These are phyloP conservation scores for Halictus ligatus DNA, from an alignment of 2,888 invertebrate species.

Conservation along the genomic window DNA sequence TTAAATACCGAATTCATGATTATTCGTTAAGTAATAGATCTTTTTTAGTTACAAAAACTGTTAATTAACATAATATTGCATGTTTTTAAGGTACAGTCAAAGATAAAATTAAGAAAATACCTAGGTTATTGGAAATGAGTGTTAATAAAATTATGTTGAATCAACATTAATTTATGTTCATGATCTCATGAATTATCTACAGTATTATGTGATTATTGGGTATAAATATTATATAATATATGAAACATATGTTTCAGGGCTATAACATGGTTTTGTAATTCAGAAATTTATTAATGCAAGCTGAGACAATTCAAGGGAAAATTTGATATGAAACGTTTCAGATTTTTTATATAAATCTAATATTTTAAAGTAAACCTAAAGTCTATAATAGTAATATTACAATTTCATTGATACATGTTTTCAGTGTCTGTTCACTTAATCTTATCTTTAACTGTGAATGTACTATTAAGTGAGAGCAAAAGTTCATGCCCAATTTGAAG, in stretches of 20 bases:
- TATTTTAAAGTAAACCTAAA: background rate
- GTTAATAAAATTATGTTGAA: background rate
- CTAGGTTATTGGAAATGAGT: background rate
- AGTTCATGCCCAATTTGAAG: background rate
- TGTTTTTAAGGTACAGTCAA: background rate
- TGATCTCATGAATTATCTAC: background rate
- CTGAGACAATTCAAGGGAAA: too few relatives aligned
- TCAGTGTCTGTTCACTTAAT: background rate
- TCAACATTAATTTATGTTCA: background rate
- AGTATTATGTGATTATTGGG: background rate
- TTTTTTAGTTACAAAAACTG: background rate
- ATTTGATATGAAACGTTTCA: too few relatives aligned
- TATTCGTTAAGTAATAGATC: background rate
- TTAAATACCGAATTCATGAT: background rate
- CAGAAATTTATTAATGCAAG: too few relatives aligned
- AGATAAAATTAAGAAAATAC: background rate
- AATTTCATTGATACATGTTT: background rate
- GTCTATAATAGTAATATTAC: background rate
- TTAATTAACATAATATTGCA: background rate
- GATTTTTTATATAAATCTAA: too few relatives aligned
- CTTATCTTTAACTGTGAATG: background rate
- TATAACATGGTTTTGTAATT: too few relatives aligned
- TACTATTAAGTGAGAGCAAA: slow-evolving; percentile 1
- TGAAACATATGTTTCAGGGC: too few relatives aligned
- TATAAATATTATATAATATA: too few relatives aligned